Evolutionary conservation across 2,797 vertebrate genomes (phyloP).

Genomic region (Notolabrus celidotus): DNA sequence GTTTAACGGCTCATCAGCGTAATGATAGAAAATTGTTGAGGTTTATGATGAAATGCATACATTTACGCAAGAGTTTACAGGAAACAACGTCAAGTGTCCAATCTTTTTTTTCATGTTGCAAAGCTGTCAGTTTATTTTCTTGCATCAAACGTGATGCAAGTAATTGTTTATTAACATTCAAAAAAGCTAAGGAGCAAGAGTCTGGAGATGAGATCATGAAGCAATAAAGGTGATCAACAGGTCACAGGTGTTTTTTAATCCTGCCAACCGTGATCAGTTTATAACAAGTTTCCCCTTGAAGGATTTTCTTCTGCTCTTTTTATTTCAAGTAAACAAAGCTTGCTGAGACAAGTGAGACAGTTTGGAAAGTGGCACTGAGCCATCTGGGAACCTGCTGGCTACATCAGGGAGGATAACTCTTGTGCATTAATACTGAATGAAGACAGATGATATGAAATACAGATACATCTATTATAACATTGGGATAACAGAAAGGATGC

Average conservation of each 20-base stretch:
- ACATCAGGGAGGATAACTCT: constrained; percentile 30
- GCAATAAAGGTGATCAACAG: constrained; percentile 26
- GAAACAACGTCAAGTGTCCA: neutral
- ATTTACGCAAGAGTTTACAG: neutral
- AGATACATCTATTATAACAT: constrained; percentile 42
- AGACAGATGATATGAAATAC: constrained; percentile 54
- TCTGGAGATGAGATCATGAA: constrained; percentile 14
- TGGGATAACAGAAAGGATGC: constrained; percentile 18
- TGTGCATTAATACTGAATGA: constrained; percentile 41
- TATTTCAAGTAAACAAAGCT: constrained; percentile 43
- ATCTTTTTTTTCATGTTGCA: neutral
- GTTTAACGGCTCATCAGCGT: constrained; percentile 29
- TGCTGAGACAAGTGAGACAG: constrained; percentile 43
- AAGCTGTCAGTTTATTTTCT: neutral
- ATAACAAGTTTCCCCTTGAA: constrained; percentile 5
- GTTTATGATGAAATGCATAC: constrained; percentile 13
- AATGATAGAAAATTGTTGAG: constrained; percentile 19
- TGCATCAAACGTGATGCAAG: too few species aligned
- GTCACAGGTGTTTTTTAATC: constrained; percentile 16
- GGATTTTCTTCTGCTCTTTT: constrained; percentile 15
- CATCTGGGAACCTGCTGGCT: constrained; percentile 59
- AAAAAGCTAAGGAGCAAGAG: too few species aligned
- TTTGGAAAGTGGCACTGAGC: constrained; percentile 60
- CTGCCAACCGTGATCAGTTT: constrained; percentile 22
- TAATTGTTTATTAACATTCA: too few species aligned